These are phyloP conservation scores for Holcopasites calliopsidis DNA, from an alignment of 1,140 invertebrate species.

Conservation along the genomic window DNA sequence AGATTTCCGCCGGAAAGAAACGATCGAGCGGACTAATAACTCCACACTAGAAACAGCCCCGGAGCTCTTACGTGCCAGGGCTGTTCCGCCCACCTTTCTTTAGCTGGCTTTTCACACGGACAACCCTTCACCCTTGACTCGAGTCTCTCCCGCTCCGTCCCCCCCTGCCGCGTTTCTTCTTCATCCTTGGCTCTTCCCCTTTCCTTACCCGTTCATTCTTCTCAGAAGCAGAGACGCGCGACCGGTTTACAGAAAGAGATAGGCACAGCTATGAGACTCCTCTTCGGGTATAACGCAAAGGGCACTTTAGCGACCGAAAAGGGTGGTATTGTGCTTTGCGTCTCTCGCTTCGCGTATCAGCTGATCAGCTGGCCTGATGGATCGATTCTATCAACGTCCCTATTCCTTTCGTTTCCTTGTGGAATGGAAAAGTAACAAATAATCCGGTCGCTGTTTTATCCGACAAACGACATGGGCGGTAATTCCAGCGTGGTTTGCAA, in stretches of 20 bases:
- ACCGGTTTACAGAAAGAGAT: constrained; percentile 28
- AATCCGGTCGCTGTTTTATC: too few relatives aligned
- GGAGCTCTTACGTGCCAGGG: constrained; percentile 34
- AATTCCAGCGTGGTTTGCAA: constrained; percentile 50
- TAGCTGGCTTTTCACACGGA: constrained; percentile 37
- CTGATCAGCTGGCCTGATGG: background rate
- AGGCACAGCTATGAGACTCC: constrained; percentile 20
- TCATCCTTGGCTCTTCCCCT: constrained; percentile 5
- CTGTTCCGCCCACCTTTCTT: constrained; percentile 37
- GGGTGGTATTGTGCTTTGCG: background rate
- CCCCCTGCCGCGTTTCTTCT: background rate
- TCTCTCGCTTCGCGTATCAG: background rate
- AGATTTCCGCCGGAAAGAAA: background rate
- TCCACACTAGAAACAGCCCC: constrained; percentile 31
- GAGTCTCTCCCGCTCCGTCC: background rate
- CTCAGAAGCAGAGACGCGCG: background rate
- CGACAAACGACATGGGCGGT: constrained; percentile 1
- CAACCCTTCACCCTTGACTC: background rate
- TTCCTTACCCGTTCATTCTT: constrained; percentile 18
- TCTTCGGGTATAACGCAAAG: constrained; percentile 28
- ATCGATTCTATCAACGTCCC: too few relatives aligned
- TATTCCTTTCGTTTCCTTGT: too few relatives aligned
- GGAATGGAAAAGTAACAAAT: too few relatives aligned
- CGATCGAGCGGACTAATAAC: constrained; percentile 29
- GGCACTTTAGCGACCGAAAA: constrained; percentile 10